Evolutionary conservation across 2,797 vertebrate species (phyloP).

Genomic region (Loris lydekkerianus): DNA sequence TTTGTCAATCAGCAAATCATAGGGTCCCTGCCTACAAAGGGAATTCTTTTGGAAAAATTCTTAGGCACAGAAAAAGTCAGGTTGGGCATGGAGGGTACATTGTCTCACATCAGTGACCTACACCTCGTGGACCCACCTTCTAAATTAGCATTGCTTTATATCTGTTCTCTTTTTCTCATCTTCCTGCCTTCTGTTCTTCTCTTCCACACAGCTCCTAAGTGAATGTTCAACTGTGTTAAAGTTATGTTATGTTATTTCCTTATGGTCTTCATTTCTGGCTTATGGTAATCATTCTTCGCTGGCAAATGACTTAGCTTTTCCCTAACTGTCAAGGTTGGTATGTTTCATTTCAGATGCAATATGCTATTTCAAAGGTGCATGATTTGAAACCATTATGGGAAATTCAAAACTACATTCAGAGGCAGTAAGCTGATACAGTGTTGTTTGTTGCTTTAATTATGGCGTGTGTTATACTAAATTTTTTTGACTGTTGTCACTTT

Average conservation of each 20-base stretch:
- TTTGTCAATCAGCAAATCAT: neutral
- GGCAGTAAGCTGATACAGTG: neutral
- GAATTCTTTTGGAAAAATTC: neutral
- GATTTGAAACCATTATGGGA: neutral
- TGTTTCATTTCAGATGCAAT: neutral
- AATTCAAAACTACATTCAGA: neutral
- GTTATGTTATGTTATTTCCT: neutral
- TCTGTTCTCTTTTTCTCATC: neutral
- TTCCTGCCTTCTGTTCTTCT: neutral
- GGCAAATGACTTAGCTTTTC: constrained; percentile 1
- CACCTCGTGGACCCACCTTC: neutral
- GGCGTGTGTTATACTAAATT: neutral
- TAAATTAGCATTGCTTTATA: neutral
- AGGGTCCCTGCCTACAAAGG: neutral
- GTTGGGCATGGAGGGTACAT: neutral
- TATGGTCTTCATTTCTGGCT: neutral
- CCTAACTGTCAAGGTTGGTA: neutral
- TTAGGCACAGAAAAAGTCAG: neutral
- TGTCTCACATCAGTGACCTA: neutral
- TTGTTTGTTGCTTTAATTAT: constrained; percentile 27
- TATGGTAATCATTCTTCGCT: neutral
- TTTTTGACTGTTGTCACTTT: neutral
- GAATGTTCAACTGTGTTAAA: neutral
- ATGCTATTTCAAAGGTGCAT: constrained; percentile 7
- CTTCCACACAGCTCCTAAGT: neutral